Percentiles rank a stretch among this genome's conserved stretches.
Evolutionary conservation across 2,113 vertebrate species (phyloP).

Genomic region (Leptobrachium leishanense): DNA sequence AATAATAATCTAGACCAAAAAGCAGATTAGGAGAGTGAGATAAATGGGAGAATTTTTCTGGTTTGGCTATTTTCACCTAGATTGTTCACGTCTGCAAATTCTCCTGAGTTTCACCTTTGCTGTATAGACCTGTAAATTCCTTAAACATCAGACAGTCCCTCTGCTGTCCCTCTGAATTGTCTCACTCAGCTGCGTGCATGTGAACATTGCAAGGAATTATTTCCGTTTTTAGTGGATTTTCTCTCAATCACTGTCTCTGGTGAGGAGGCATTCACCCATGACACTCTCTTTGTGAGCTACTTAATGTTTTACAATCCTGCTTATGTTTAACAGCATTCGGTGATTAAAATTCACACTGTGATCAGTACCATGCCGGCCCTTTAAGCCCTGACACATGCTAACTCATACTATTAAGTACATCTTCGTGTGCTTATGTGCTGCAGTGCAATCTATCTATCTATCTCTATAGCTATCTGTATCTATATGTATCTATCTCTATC

Average conservation of each 20-base stretch:
- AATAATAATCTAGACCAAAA: too few relatives aligned
- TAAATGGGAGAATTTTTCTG: too few relatives aligned
- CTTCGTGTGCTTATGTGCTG: too few relatives aligned
- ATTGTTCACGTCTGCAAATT: too few relatives aligned
- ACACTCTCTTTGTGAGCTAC: slow-evolving; percentile 10
- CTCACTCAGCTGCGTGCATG: background rate
- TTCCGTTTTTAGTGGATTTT: background rate
- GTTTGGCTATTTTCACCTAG: too few relatives aligned
- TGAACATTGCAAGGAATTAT: background rate
- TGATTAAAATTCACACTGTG: slow-evolving; percentile 21
- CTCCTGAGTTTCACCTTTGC: too few relatives aligned
- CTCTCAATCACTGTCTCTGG: slow-evolving; percentile 1
- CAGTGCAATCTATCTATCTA: too few relatives aligned
- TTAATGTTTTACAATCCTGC: slow-evolving; percentile 39
- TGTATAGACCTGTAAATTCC: too few relatives aligned
- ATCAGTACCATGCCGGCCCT: slow-evolving; percentile 2
- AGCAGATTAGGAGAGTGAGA: too few relatives aligned
- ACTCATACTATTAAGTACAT: background rate
- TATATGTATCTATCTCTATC: too few relatives aligned
- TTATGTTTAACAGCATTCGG: slow-evolving; percentile 29
- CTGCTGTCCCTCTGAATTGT: background rate
- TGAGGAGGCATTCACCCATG: slow-evolving; percentile 28
- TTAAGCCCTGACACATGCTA: background rate
- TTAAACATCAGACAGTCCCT: background rate
- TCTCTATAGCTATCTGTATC: too few relatives aligned